Conservation (phyloP, 1,140 invertebrate species). For the Lordiphosa mommai region DNA sequence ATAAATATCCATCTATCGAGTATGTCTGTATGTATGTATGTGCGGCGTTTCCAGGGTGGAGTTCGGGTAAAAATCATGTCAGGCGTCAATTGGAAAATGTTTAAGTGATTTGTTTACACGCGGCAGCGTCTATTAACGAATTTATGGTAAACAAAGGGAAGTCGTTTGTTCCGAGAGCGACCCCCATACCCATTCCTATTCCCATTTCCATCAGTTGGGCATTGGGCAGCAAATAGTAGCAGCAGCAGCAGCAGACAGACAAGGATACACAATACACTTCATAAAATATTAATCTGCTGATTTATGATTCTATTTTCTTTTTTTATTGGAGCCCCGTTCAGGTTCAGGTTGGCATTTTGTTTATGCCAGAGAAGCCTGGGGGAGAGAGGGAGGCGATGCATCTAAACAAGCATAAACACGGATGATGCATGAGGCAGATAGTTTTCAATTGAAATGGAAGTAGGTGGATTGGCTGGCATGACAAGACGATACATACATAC, state of each 20-base stretch:
- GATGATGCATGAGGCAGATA: neutral
- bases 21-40: conserved; percentile 17
- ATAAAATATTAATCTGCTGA: conserved; percentile 78
- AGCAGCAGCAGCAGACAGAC: conserved; percentile 5
- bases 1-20: conserved; percentile 71
- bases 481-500: too few species aligned
- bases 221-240: conserved; percentile 20
- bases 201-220: conserved; percentile 10
- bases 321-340: conserved; percentile 53
- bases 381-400: conserved; percentile 16
- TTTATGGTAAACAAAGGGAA: conserved; percentile 78
- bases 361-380: conserved; percentile 33
- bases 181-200: conserved; percentile 1
- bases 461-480: too few species aligned
- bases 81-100: conserved; percentile 77
- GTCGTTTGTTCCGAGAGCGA: conserved; percentile 57
- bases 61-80: conserved; percentile 61
- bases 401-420: conserved; percentile 39
- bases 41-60: conserved; percentile 18
- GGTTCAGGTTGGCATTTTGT: conserved; percentile 18
- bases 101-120: conserved; percentile 77
- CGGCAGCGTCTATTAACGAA: conserved; percentile 77
- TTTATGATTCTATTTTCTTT: conserved; percentile 75
- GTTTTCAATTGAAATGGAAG: too few species aligned
- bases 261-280: conserved; percentile 61